phyloP scores from a whole-genome alignment of 2,888 invertebrate genomes.

The Euproctis similis region DNA sequence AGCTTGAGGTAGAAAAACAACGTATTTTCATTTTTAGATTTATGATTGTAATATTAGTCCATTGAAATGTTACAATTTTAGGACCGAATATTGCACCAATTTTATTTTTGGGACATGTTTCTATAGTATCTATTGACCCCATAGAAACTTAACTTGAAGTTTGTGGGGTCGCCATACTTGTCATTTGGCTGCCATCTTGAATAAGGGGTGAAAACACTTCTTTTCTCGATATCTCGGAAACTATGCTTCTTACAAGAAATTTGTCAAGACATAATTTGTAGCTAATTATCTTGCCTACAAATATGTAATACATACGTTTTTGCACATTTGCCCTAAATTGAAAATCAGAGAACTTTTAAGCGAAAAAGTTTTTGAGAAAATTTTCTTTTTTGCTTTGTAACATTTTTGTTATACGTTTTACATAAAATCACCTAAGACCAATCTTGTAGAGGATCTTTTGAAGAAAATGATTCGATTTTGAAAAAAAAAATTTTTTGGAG shows the following conservation, averaged over 20 bases:
- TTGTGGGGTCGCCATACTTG: conserved; percentile 1
- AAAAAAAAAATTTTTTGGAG: too few species aligned
- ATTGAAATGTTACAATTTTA: too few species aligned
- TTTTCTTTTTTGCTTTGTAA: not conserved
- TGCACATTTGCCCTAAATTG: not conserved
- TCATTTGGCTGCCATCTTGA: not conserved
- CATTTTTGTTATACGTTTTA: conserved; percentile 1
- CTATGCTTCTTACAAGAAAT: not conserved
- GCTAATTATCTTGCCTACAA: conserved; percentile 1
- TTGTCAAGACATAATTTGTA: not conserved
- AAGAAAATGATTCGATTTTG: not conserved
- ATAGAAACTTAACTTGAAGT: not conserved
- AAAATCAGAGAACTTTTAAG: conserved; percentile 1
- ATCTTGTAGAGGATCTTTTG: conserved; percentile 1
- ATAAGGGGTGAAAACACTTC: not conserved
- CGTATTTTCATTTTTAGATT: too few species aligned
- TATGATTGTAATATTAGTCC: too few species aligned
- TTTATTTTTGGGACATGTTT: too few species aligned
- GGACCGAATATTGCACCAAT: too few species aligned
- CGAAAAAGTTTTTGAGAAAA: not conserved
- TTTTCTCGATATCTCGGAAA: too few species aligned
- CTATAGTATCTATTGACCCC: too few species aligned
- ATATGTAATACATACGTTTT: too few species aligned
- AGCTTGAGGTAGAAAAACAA: too few species aligned
- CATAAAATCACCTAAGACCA: not conserved